Percentiles rank a stretch among this genome's conserved stretches.
Evolutionary conservation across 2,888 invertebrate genomes (phyloP).

Genomic region (Catocala fraxini): DNA sequence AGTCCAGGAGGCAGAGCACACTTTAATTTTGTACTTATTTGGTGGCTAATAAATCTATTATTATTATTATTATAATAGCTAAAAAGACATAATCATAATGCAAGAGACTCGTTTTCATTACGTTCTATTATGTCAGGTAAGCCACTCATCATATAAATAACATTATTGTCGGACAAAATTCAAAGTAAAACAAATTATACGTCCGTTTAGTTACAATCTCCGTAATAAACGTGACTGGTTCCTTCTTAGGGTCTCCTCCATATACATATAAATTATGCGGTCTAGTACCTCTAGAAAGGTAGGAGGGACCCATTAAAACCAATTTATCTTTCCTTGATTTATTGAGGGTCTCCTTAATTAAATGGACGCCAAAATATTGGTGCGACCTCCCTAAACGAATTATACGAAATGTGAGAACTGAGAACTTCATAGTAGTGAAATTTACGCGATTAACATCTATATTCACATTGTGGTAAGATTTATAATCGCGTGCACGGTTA

Average conservation of each 20-base stretch:
- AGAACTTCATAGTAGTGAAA: constrained; percentile 42
- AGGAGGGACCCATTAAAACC: constrained; percentile 60
- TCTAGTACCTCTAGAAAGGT: constrained; percentile 43
- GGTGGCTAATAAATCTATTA: too few species aligned
- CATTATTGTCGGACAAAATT: not conserved
- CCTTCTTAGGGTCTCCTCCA: constrained; percentile 8
- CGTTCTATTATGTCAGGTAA: too few species aligned
- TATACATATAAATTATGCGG: constrained; percentile 45
- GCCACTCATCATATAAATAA: too few species aligned
- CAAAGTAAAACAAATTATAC: not conserved
- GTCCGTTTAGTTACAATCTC: not conserved
- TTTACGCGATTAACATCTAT: constrained; percentile 20
- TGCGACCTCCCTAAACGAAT: constrained; percentile 57
- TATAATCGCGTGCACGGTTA: constrained; percentile 37
- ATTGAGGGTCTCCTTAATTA: constrained; percentile 62
- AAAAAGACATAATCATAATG: too few species aligned
- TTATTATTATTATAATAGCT: too few species aligned
- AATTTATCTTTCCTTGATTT: constrained; percentile 65
- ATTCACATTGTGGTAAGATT: constrained; percentile 18
- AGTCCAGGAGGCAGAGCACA: too few species aligned
- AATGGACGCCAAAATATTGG: constrained; percentile 67
- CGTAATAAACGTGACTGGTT: constrained; percentile 1
- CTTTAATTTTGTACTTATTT: too few species aligned
- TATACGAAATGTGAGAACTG: constrained; percentile 47
- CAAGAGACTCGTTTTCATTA: too few species aligned